phyloP scores from a whole-genome alignment of 1,140 invertebrate species.

The Thaumetopoea pityocampa region DNA sequence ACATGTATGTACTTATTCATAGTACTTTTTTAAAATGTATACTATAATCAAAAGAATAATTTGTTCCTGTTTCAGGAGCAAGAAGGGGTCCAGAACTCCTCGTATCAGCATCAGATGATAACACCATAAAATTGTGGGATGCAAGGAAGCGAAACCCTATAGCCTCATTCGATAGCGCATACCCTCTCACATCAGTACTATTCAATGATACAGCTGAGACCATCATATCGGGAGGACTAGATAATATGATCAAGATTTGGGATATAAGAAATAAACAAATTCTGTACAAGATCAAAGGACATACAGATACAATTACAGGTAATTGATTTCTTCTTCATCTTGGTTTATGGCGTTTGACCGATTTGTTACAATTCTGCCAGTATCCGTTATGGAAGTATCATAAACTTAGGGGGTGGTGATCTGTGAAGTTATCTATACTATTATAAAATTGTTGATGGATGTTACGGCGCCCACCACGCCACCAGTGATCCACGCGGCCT shows the following conservation, averaged over 20 bases:
- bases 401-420: no score
- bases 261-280: constrained; percentile 95
- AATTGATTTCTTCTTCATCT: constrained; percentile 9
- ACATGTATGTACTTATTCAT: no score
- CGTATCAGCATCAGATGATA: constrained; percentile 97
- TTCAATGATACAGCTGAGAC: constrained; percentile 98
- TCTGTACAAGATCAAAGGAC: constrained; percentile 89
- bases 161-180: constrained; percentile 88
- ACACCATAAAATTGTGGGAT: constrained; percentile 94
- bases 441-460: no score
- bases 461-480: no score
- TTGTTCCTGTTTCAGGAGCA: constrained; percentile 76
- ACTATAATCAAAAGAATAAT: no score
- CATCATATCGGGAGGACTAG: constrained; percentile 90
- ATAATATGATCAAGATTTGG: constrained; percentile 99
- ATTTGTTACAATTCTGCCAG: no score
- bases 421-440: no score
- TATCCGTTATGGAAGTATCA: no score
- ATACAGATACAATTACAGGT: constrained; percentile 97
- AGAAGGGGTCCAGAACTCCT: constrained; percentile 92
- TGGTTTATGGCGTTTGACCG: no score
- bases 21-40: no score
- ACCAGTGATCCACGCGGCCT: no score
- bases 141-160: constrained; percentile 87
- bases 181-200: constrained; percentile 91